Evolutionary conservation across 2,113 vertebrate genomes (phyloP).

Genomic region (Peromyscus maniculatus): DNA sequence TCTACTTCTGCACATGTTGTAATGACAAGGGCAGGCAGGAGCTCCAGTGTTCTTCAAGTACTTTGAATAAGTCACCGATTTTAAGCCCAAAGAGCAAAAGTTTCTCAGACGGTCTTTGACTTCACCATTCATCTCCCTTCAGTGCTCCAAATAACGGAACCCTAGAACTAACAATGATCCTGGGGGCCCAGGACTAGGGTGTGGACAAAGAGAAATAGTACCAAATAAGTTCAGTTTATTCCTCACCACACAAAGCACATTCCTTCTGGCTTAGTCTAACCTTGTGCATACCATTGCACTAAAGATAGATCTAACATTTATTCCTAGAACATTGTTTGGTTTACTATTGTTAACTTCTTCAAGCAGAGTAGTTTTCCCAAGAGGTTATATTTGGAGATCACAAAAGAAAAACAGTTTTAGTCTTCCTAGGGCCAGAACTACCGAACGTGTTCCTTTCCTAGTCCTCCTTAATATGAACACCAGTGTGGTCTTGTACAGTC

Average conservation of each 20-base stretch:
- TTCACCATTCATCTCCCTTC: not conserved
- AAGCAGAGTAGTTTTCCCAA: slow-evolving; percentile 46
- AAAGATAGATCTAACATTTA: slow-evolving; percentile 71
- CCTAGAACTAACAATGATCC: not conserved
- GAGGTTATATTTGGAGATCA: slow-evolving; percentile 29
- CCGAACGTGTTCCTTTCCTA: not conserved
- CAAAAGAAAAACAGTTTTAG: not conserved
- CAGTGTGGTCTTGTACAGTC: not conserved
- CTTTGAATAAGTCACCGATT: not conserved
- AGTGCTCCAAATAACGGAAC: not conserved
- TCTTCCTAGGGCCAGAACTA: not conserved
- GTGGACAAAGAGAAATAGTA: slow-evolving; percentile 21
- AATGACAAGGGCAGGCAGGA: not conserved
- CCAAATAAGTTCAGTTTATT: slow-evolving; percentile 73
- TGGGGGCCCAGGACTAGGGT: not conserved
- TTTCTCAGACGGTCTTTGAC: not conserved
- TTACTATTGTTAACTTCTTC: slow-evolving; percentile 75
- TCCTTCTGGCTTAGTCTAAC: slow-evolving; percentile 61
- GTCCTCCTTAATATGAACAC: not conserved
- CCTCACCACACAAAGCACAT: slow-evolving; percentile 60
- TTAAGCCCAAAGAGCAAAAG: not conserved
- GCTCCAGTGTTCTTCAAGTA: not conserved
- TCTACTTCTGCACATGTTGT: not conserved
- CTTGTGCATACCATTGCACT: slow-evolving; percentile 5
- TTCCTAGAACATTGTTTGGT: slow-evolving; percentile 69